phyloP scores from a whole-genome alignment of 2,113 vertebrate genomes.

The Melospiza georgiana region DNA sequence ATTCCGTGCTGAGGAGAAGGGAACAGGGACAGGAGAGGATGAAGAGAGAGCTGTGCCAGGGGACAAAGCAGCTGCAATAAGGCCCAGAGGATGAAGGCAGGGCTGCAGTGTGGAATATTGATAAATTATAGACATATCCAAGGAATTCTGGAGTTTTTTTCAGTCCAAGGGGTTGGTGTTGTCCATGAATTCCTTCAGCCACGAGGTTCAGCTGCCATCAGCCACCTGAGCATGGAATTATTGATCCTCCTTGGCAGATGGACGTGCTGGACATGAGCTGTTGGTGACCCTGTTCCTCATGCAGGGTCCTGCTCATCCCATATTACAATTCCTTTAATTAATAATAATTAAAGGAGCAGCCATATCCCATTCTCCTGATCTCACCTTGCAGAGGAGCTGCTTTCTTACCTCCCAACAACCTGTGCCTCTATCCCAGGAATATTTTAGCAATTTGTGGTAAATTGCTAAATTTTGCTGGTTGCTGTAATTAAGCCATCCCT shows the following conservation, averaged over 20 bases:
- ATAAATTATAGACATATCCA: accelerated
- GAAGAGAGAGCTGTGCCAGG: not conserved
- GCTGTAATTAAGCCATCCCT: not conserved
- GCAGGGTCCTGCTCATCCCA: not conserved
- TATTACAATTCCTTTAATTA: not conserved
- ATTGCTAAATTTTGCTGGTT: not conserved
- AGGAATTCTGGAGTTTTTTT: not conserved
- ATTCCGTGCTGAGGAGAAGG: accelerated
- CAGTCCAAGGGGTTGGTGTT: not conserved
- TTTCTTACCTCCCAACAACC: not conserved
- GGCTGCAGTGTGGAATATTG: not conserved
- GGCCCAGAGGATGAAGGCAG: not conserved
- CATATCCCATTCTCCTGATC: not conserved
- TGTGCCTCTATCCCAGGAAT: not conserved
- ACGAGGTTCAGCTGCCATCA: not conserved
- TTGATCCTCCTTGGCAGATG: not conserved
- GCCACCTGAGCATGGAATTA: not conserved
- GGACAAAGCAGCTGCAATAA: not conserved
- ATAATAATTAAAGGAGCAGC: not conserved
- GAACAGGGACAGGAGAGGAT: not conserved
- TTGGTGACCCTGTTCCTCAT: not conserved
- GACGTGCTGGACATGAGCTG: accelerated
- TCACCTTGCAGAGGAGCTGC: not conserved
- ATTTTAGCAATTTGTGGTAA: not conserved
- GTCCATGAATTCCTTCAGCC: not conserved